A percentile compares a stretch with the other conserved stretches of the same genome.
These are phyloP conservation scores for Pomatostomus ruficeps DNA, from an alignment of 2,113 vertebrate genomes.

Conservation along the genomic window DNA sequence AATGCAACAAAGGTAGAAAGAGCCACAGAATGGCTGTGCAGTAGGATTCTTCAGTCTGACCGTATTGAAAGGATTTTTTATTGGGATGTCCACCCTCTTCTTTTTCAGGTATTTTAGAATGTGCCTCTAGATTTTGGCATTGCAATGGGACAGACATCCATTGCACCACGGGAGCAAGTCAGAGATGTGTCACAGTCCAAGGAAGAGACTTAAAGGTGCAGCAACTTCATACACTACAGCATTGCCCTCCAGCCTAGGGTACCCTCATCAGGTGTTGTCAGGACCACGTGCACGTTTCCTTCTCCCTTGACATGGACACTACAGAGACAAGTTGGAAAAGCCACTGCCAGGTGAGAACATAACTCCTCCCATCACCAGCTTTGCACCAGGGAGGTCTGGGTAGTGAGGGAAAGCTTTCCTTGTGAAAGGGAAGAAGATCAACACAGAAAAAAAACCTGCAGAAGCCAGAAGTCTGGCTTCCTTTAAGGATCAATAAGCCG, in stretches of 20 bases:
- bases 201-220: neutral
- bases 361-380: neutral
- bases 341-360: neutral
- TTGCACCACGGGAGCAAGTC: neutral
- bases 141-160: neutral
- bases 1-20: neutral
- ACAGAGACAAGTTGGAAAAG: neutral
- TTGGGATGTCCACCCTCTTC: neutral
- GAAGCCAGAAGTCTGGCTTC: neutral
- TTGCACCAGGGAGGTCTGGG: neutral
- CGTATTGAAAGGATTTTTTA: neutral
- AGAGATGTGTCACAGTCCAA: neutral
- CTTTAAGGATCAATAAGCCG: neutral
- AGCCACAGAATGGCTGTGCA: neutral
- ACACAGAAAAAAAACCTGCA: neutral
- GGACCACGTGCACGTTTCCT: fast-evolving
- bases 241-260: neutral
- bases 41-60: neutral
- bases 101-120: neutral
- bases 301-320: neutral
- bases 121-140: neutral
- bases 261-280: neutral
- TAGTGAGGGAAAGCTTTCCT: neutral
- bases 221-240: neutral
- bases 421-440: neutral